These are phyloP conservation scores for Rhyacophila brunnea DNA, from an alignment of 1,140 invertebrate genomes.

Conservation along the genomic window DNA sequence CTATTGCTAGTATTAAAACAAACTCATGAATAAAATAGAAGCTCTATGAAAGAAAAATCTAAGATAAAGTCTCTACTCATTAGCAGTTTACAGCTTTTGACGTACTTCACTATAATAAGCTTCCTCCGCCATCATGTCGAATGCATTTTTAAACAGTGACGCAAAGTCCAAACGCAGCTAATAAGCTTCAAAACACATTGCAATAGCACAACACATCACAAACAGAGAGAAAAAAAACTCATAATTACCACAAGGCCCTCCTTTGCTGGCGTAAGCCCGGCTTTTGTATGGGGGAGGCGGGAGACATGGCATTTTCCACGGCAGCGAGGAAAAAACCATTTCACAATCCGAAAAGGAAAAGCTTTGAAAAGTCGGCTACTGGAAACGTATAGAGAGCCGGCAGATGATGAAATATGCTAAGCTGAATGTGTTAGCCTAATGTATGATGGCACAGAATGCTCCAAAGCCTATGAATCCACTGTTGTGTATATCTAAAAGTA, in stretches of 20 bases:
- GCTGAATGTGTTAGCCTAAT: constrained; percentile 32
- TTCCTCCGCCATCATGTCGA: no score
- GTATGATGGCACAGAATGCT: constrained; percentile 10
- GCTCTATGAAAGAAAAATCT: no score
- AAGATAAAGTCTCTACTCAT: no score
- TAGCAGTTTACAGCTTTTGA: no score
- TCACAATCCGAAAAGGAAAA: constrained; percentile 22
- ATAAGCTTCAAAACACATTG: constrained; percentile 31
- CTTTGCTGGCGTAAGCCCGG: constrained; percentile 16
- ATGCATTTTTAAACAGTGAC: no score
- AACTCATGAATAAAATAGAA: no score
- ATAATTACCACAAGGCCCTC: constrained; percentile 28
- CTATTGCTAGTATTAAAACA: no score
- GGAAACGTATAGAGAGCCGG: constrained; percentile 22
- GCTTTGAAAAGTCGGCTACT: constrained; percentile 30
- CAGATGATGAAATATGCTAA: constrained; percentile 32
- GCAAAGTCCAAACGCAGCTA: constrained; percentile 12
- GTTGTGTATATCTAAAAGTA: no score
- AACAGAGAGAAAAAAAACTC: constrained; percentile 24
- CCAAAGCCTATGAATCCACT: no score
- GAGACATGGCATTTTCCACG: constrained; percentile 4
- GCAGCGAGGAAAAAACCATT: constrained; percentile 20
- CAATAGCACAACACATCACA: constrained; percentile 11
- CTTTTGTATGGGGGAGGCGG: constrained; percentile 20
- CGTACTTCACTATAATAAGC: no score